Base-by-base conservation (phyloP, 2,113 vertebrate species). In the Suncus etruscus region DNA sequence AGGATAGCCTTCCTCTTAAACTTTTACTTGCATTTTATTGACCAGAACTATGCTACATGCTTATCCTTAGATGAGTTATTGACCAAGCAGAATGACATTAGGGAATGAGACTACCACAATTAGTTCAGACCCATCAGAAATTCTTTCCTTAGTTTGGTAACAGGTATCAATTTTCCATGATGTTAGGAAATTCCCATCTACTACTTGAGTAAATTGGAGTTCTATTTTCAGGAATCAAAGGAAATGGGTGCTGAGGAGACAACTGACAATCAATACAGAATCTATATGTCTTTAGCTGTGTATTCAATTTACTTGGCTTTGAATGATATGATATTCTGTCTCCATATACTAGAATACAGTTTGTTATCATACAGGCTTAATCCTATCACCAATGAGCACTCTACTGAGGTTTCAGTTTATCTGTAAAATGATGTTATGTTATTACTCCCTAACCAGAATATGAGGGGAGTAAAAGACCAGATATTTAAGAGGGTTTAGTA, bases 221-320 rank as follows among this genome's bases (percentile, higher is more conserved):
- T 92, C 76, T 90, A 39, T 87, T 86, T 92, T 79, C 50, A 76
- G n/a, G 73, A 69, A 77, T 39, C 74, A n/a, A 63, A 58, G 20
- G 29, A 15, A 77, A 84, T 70, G 8, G 3, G 58, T 78, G 22
- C 66, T 89, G 66, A 15, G 11, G 82, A 69, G 29, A 86, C 8
- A 81, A 10, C 14, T 66, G 51, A 80, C 63, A 92, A 81, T 81
- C 8, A 72, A 14, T 78, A 39, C 22, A 9, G 70, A 77, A 78
- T 22, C 58, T 58, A 91, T 83, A 39, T 54, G 50, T 69, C 29
- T 91, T 20, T 84, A 20, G 18, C 65, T 84, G 32, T 27, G 50
- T 2, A 27, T 24, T 91, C 48, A 68, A 2, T 66, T 80, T 87
- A n/a, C 68, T 32, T 79, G 39, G 14, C 70, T 65, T 83, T 83